Evolutionary conservation across 2,888 invertebrate species (phyloP).

Genomic region (Chrysomela aeneicollis): DNA sequence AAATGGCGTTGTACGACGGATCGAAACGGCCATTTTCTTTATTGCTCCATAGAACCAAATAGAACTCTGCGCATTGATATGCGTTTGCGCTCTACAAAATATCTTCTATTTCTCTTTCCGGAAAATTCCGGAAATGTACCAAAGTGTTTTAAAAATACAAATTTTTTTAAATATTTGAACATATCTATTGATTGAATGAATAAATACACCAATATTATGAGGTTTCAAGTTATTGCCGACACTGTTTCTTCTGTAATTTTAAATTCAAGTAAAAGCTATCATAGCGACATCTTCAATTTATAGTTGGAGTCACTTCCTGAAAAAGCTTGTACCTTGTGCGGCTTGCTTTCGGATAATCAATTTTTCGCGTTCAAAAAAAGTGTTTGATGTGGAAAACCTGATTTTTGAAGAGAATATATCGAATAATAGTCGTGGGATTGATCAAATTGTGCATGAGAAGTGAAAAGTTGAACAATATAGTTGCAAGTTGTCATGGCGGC

Average conservation of each 20-base stretch:
- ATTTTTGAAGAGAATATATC: slow-evolving; percentile 29
- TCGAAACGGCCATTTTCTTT: too few relatives aligned
- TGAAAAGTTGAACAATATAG: slow-evolving; percentile 56
- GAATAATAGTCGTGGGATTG: slow-evolving; percentile 34
- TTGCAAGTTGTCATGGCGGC: slow-evolving; percentile 73
- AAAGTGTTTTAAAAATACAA: slow-evolving; percentile 38
- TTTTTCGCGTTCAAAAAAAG: slow-evolving; percentile 29
- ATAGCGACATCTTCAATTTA: slow-evolving; percentile 47
- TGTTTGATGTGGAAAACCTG: slow-evolving; percentile 23
- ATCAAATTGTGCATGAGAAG: slow-evolving; percentile 41
- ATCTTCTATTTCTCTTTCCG: slow-evolving; percentile 48
- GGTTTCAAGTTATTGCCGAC: not conserved
- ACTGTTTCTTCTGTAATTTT: slow-evolving; percentile 7
- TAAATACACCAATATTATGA: not conserved
- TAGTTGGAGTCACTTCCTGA: slow-evolving; percentile 38
- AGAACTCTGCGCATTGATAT: slow-evolving; percentile 14
- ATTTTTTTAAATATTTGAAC: not conserved
- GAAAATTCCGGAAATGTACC: slow-evolving; percentile 45
- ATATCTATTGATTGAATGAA: not conserved
- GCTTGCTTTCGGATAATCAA: slow-evolving; percentile 34
- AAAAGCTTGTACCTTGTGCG: slow-evolving; percentile 44
- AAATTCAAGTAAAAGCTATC: slow-evolving; percentile 8
- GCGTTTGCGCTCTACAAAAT: slow-evolving; percentile 27
- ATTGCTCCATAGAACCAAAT: too few relatives aligned
- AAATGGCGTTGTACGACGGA: too few relatives aligned